Percentiles rank a stretch among this genome's conserved stretches.
phyloP scores from a whole-genome alignment of 2,888 invertebrate genomes.

The Choreutis nemorana region DNA sequence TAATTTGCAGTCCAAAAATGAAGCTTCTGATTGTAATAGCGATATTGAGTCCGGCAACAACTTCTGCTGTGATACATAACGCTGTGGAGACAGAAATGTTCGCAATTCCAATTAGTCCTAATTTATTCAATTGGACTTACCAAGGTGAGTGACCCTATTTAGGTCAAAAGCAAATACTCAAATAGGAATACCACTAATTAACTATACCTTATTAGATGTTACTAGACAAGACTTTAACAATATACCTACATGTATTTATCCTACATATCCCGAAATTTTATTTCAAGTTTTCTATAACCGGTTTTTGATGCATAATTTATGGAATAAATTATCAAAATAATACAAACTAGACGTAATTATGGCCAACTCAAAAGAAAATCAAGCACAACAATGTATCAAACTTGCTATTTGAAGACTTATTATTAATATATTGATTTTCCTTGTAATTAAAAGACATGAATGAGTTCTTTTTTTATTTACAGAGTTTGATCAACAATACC shows the following conservation, averaged over 20 bases:
- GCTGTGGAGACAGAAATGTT: slow-evolving; percentile 79
- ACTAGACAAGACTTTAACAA: no score
- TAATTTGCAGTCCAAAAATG: slow-evolving; percentile 1
- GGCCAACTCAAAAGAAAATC: no score
- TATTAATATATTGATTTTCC: no score
- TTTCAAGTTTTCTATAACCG: background rate
- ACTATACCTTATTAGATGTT: no score
- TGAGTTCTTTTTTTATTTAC: slow-evolving; percentile 14
- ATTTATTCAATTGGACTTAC: slow-evolving; percentile 82
- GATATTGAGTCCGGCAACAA: background rate
- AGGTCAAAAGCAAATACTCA: no score
- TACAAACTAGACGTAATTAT: no score
- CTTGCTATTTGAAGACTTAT: no score
- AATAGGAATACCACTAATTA: no score
- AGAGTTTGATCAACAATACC: slow-evolving; percentile 69
- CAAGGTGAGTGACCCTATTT: slow-evolving; percentile 70
- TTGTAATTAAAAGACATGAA: background rate
- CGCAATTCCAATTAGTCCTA: slow-evolving; percentile 78
- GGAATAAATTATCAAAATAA: background rate
- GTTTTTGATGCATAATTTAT: background rate
- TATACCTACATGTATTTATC: no score
- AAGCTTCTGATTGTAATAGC: background rate
- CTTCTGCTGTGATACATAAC: slow-evolving; percentile 35
- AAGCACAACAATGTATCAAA: no score
- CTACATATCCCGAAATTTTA: no score